Percentiles rank a stretch among this genome's conserved stretches.
Evolutionary conservation across 2,888 invertebrate genomes (phyloP).

Genomic region (Pachymerium ferrugineum): DNA sequence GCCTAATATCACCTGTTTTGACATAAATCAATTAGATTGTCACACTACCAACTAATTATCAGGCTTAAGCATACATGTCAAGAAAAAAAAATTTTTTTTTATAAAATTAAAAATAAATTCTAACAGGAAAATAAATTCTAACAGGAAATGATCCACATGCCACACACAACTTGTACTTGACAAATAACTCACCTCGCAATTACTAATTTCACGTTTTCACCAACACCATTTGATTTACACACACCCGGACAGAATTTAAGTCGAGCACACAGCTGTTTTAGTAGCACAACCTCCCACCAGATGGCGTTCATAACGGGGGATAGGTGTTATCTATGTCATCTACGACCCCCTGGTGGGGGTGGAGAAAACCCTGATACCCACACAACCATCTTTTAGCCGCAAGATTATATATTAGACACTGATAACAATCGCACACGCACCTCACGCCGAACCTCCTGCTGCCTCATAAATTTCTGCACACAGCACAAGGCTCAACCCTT

Average conservation of each 20-base stretch:
- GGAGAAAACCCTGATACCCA: constrained; percentile 13
- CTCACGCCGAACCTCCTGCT: constrained; percentile 13
- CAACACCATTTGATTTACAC: neutral
- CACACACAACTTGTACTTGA: too few relatives aligned
- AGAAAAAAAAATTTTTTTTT: too few relatives aligned
- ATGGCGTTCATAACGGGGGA: constrained; percentile 13
- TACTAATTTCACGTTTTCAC: neutral
- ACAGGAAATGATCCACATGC: too few relatives aligned
- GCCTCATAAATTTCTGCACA: neutral
- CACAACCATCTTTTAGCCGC: constrained; percentile 13
- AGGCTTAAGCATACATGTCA: too few relatives aligned
- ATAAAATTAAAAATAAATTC: too few relatives aligned
- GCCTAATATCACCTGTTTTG: too few relatives aligned
- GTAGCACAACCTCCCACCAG: constrained; percentile 8
- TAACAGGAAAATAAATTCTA: too few relatives aligned
- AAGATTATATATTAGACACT: neutral
- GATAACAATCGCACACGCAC: constrained; percentile 13
- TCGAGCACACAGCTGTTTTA: neutral
- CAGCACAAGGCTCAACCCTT: constrained; percentile 7
- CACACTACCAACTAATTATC: too few relatives aligned
- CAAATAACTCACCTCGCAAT: too few relatives aligned
- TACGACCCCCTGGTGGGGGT: constrained; percentile 3
- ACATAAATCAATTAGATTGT: too few relatives aligned
- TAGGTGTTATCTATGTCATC: neutral
- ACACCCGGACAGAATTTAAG: neutral